Conservation (phyloP, 2,113 vertebrate genomes). For the Xiphias gladius region DNA sequence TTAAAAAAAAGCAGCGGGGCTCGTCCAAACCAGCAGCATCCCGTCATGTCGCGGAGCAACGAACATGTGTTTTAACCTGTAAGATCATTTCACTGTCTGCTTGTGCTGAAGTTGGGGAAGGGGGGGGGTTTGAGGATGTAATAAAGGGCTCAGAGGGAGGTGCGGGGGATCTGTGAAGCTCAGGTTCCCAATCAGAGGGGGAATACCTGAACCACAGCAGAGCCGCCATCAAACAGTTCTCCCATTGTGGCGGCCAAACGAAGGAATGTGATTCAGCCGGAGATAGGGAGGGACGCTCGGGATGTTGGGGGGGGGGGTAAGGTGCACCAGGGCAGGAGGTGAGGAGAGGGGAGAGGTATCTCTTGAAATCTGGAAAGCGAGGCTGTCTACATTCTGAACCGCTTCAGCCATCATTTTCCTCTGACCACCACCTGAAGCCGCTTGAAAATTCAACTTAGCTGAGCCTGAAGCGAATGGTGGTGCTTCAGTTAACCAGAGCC, state of each 20-base stretch:
- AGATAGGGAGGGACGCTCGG: conserved; percentile 71
- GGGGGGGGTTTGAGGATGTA: not conserved
- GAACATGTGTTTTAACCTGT: conserved; percentile 30
- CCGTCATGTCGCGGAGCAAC: conserved; percentile 6
- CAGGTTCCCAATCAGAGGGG: conserved; percentile 77
- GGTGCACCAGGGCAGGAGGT: conserved; percentile 42
- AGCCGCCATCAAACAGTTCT: conserved; percentile 81
- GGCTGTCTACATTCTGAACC: not conserved
- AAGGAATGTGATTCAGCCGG: conserved; percentile 82
- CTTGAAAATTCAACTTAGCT: too few relatives aligned
- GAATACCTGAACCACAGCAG: conserved; percentile 81
- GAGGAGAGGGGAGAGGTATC: conserved; percentile 1
- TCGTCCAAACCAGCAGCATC: not conserved
- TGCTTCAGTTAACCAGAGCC: not conserved
- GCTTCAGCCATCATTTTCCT: not conserved
- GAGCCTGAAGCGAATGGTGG: not conserved
- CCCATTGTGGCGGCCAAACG: conserved; percentile 76
- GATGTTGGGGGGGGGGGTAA: conserved; percentile 27
- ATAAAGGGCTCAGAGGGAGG: conserved; percentile 21
- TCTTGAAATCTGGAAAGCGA: not conserved
- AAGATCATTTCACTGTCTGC: conserved; percentile 28
- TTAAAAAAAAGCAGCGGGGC: not conserved
- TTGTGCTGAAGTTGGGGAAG: not conserved
- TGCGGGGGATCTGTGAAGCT: conserved; percentile 63
- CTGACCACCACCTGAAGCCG: not conserved